These are phyloP conservation scores for Regulus satrapa DNA, from an alignment of 2,113 vertebrate species.

Conservation along the genomic window DNA sequence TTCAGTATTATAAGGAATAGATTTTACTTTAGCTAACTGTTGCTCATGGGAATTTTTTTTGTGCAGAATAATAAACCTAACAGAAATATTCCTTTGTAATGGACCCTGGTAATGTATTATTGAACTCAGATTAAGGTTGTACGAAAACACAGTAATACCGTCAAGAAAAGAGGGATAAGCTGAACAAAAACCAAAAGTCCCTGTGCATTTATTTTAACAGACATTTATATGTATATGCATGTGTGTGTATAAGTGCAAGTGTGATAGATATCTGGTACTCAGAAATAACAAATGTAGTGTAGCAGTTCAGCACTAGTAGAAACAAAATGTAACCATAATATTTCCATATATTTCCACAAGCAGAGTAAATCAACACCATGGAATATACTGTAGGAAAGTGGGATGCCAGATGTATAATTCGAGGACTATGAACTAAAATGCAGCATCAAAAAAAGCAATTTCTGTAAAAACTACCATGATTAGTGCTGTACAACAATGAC, in stretches of 20 bases:
- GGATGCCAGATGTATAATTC: not conserved
- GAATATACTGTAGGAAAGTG: not conserved
- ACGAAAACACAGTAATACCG: not conserved
- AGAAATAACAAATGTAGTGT: not conserved
- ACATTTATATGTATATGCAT: not conserved
- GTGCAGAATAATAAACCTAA: not conserved
- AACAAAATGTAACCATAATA: not conserved
- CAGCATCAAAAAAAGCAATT: not conserved
- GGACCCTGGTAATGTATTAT: not conserved
- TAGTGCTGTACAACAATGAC: not conserved
- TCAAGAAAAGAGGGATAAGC: not conserved
- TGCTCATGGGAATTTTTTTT: not conserved
- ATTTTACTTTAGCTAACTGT: not conserved
- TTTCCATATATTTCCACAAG: not conserved
- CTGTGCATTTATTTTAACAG: not conserved
- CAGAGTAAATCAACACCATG: not conserved
- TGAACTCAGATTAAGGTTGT: not conserved
- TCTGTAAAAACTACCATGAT: not conserved
- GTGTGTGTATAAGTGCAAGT: not conserved
- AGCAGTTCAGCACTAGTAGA: not conserved
- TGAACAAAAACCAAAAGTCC: not conserved
- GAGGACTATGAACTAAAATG: not conserved
- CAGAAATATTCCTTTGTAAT: not conserved
- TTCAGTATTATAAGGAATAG: not conserved
- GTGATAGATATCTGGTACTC: not conserved